Evolutionary conservation across 2,113 vertebrate species (phyloP).

Genomic region (Myodes glareolus): DNA sequence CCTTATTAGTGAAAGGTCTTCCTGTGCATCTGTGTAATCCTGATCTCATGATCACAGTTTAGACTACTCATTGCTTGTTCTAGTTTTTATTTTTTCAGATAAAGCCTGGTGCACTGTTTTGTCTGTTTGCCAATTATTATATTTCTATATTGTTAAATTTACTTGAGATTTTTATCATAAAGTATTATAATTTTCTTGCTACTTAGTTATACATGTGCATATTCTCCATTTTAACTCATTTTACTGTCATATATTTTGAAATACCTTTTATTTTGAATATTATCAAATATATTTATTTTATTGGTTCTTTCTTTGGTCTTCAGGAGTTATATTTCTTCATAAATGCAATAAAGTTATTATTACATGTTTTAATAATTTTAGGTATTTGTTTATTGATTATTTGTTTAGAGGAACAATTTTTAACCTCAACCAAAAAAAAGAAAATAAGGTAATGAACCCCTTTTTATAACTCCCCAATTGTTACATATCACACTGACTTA

Average conservation of each 20-base stretch:
- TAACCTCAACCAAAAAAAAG: neutral
- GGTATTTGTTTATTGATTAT: neutral
- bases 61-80: neutral
- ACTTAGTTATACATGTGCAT: neutral
- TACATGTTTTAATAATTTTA: neutral
- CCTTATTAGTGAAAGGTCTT: neutral
- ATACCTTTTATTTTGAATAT: neutral
- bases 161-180: neutral
- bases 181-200: neutral
- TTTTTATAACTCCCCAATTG: neutral
- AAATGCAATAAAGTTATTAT: neutral
- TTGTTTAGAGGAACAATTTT: neutral
- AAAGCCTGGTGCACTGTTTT: neutral
- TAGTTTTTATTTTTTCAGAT: neutral
- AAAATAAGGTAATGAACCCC: neutral
- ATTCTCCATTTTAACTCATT: neutral
- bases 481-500: neutral
- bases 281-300: neutral
- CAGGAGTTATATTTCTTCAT: neutral
- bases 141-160: neutral
- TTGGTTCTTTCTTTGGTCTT: neutral
- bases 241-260: neutral
- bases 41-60: neutral
- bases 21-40: neutral
- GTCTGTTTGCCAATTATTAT: neutral